phyloP scores from a whole-genome alignment of 2,888 invertebrate species.

The Netelia melanura region DNA sequence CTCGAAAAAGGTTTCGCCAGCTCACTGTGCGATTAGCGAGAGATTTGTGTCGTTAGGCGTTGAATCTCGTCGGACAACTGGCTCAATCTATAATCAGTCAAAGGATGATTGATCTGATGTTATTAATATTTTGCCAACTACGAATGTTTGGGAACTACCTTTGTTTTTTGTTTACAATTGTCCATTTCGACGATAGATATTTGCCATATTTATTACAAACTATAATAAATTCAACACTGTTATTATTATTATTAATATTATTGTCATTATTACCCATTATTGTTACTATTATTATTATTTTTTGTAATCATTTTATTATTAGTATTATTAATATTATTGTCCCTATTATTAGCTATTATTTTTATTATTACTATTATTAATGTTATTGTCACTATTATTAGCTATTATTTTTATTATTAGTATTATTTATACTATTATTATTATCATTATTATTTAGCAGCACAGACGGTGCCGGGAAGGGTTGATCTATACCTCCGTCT shows the following conservation, averaged over 20 bases:
- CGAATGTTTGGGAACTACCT: not conserved
- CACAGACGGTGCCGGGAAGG: not conserved
- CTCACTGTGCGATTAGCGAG: conserved; percentile 59
- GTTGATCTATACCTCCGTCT: not conserved
- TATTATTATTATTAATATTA: not conserved
- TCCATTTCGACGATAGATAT: not conserved
- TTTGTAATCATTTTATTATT: no score
- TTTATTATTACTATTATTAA: not conserved
- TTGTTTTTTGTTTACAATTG: not conserved
- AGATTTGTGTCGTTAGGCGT: conserved; percentile 64
- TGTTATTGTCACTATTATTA: no score
- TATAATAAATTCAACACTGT: not conserved
- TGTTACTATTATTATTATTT: no score
- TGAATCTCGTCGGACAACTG: conserved; percentile 31
- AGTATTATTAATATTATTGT: no score
- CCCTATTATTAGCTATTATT: no score
- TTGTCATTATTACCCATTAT: not conserved
- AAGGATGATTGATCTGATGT: conserved; percentile 30
- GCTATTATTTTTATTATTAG: not conserved
- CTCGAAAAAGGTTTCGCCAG: conserved; percentile 54
- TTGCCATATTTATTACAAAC: not conserved
- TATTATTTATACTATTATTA: not conserved
- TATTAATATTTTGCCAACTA: conserved; percentile 17
- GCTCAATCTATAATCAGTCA: conserved; percentile 20
- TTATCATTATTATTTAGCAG: not conserved